These are phyloP conservation scores for Zygaena filipendulae DNA, from an alignment of 2,888 invertebrate genomes.

Conservation along the genomic window DNA sequence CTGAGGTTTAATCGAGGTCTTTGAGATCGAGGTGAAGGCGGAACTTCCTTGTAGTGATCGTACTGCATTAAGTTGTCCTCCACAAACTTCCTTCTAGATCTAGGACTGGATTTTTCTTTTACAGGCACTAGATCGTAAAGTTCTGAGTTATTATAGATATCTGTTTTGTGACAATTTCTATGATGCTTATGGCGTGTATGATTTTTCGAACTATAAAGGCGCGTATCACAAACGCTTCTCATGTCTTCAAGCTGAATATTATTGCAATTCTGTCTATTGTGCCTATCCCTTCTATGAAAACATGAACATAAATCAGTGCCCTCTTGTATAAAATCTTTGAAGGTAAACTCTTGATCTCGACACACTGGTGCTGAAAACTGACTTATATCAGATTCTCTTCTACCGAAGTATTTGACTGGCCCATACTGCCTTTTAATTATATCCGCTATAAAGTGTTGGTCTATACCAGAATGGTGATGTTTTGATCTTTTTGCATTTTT, in stretches of 20 bases:
- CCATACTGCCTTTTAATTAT: constrained; percentile 48
- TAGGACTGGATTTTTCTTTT: constrained; percentile 51
- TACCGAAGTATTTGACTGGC: constrained; percentile 41
- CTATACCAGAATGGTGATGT: constrained; percentile 23
- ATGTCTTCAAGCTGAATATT: constrained; percentile 27
- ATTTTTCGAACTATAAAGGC: constrained; percentile 34
- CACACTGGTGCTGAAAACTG: constrained; percentile 52
- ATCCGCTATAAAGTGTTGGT: constrained; percentile 45
- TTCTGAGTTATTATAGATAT: constrained; percentile 37
- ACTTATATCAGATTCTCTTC: constrained; percentile 37
- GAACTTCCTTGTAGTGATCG: constrained; percentile 40
- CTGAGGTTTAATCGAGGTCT: constrained; percentile 46
- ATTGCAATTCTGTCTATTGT: constrained; percentile 15
- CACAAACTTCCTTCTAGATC: constrained; percentile 36
- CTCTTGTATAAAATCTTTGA: constrained; percentile 26
- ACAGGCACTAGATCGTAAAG: constrained; percentile 51
- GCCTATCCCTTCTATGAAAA: constrained; percentile 21
- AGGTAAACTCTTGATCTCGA: constrained; percentile 37
- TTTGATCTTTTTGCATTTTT: constrained; percentile 16
- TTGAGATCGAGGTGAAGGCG: constrained; percentile 45
- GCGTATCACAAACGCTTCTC: constrained; percentile 44
- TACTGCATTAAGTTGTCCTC: constrained; percentile 27
- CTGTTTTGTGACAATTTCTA: constrained; percentile 21
- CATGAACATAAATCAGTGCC: constrained; percentile 38
- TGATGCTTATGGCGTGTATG: constrained; percentile 22